phyloP scores from a whole-genome alignment of 2,888 invertebrate genomes.

The Galeopsomyia nigrocyanea region DNA sequence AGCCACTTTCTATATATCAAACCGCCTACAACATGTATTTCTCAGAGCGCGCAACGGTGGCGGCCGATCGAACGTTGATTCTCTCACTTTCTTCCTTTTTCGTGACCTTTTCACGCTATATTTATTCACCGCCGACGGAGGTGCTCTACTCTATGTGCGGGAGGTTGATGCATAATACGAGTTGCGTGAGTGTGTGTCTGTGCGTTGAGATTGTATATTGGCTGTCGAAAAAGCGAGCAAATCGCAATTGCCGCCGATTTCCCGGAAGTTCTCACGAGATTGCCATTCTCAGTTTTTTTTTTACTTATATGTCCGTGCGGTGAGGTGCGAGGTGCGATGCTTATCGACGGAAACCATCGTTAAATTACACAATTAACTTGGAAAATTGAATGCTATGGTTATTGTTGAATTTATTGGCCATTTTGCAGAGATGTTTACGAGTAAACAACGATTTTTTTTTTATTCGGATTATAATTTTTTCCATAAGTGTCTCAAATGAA shows the following conservation, averaged over 20 bases:
- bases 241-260: not conserved
- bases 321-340: too few species aligned
- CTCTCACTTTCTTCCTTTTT: conserved; percentile 51
- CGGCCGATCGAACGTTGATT: conserved; percentile 26
- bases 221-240: conserved; percentile 29
- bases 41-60: too few species aligned
- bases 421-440: too few species aligned
- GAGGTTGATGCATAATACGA: conserved; percentile 2
- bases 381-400: too few species aligned
- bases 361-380: too few species aligned
- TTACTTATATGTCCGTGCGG: too few species aligned
- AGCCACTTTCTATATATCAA: conserved; percentile 22
- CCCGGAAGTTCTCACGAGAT: conserved; percentile 30
- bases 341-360: too few species aligned
- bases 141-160: not conserved
- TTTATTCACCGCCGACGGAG: not conserved
- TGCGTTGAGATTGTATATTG: not conserved
- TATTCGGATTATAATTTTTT: too few species aligned
- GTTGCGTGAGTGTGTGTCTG: not conserved
- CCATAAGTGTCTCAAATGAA: too few species aligned
- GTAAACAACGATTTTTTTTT: too few species aligned
- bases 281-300: too few species aligned
- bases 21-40: conserved; percentile 8
- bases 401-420: too few species aligned
- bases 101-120: conserved; percentile 51